Evolutionary conservation across 2,113 vertebrate species (phyloP).

Genomic region (Pyrgilauda ruficollis): DNA sequence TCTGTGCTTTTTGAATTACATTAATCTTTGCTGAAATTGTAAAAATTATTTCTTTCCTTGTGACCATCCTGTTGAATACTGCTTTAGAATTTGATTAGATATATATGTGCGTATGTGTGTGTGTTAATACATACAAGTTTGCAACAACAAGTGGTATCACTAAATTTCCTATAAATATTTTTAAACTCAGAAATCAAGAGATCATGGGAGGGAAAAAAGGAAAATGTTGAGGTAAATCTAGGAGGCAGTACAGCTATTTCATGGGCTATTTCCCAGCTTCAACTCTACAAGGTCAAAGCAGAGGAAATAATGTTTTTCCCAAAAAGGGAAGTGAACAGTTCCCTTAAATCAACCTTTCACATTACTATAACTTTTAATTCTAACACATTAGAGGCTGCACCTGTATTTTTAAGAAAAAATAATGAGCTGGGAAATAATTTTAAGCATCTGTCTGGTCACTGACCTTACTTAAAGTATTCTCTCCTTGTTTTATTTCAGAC

Average conservation of each 20-base stretch:
- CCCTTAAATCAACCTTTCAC: not conserved
- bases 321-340: not conserved
- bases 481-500: not conserved
- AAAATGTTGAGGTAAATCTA: not conserved
- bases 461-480: not conserved
- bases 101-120: too few species aligned
- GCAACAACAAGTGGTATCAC: not conserved
- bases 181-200: not conserved
- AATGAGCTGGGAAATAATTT: not conserved
- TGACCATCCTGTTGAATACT: not conserved
- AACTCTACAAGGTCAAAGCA: not conserved
- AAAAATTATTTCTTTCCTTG: not conserved
- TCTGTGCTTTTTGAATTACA: not conserved
- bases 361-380: not conserved
- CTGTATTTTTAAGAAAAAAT: not conserved
- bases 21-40: not conserved
- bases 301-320: not conserved
- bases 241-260: not conserved
- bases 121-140: not conserved
- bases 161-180: not conserved
- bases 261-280: not conserved
- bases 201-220: not conserved
- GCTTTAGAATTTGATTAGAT: not conserved
- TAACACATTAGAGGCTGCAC: not conserved
- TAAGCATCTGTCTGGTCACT: not conserved